Evolutionary conservation across 2,888 invertebrate genomes (phyloP).

Genomic region (Carterocephalus palaemon): DNA sequence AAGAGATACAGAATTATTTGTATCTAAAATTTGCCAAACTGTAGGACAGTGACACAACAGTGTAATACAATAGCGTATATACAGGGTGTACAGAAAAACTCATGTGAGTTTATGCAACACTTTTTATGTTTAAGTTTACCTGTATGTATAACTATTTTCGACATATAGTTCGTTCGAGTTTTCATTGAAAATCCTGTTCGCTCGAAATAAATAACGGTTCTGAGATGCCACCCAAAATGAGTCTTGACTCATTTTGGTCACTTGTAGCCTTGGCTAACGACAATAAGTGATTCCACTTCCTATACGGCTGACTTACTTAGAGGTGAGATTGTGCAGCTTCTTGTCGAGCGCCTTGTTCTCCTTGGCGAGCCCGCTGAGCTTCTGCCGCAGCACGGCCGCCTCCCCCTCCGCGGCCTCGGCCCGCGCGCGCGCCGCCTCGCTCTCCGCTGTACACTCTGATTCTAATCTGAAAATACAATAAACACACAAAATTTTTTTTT

Average conservation of each 20-base stretch:
- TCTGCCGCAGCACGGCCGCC: conserved; percentile 63
- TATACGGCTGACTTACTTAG: conserved; percentile 80
- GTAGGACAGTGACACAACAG: not conserved
- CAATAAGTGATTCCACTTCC: too few relatives aligned
- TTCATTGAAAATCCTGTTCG: too few relatives aligned
- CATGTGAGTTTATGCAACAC: too few relatives aligned
- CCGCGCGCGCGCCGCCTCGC: conserved; percentile 75
- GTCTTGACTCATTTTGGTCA: not conserved
- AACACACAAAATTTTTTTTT: too few relatives aligned
- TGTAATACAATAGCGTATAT: not conserved
- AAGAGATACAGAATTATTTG: too few relatives aligned
- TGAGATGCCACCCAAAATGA: not conserved
- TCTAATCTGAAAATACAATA: conserved; percentile 61
- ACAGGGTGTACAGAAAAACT: too few relatives aligned
- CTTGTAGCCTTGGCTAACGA: too few relatives aligned
- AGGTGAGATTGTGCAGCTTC: conserved; percentile 81
- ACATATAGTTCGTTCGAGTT: not conserved
- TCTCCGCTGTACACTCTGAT: conserved; percentile 66
- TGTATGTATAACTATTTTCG: not conserved
- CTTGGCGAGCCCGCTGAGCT: conserved; percentile 74
- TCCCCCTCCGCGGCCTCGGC: conserved; percentile 71
- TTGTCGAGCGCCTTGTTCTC: conserved; percentile 86
- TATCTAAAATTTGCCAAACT: too few relatives aligned
- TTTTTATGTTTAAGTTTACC: too few relatives aligned
- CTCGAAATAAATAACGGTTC: not conserved